Evolutionary conservation across 2,113 vertebrate genomes (phyloP), one percentile per base, ranked within the genome.

Genomic region (Platycercus adscitus): DNA sequence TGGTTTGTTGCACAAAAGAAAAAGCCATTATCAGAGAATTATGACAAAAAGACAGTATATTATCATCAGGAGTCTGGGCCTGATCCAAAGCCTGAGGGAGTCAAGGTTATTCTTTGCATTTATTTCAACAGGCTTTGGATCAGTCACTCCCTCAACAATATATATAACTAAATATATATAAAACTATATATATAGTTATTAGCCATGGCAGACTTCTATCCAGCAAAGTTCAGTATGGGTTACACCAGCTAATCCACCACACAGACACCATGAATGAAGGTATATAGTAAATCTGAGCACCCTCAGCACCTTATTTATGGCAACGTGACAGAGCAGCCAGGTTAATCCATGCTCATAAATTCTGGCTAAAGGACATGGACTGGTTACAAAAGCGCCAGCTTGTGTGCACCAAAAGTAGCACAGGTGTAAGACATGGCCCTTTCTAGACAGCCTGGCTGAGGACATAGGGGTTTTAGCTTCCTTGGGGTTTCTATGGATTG

Each of bases 51-150:
- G 33, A n/a, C 33, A 50, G 46, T 28, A 65, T 53, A 63, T 65
- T 80, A 82, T 47, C 58, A 70, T 19, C 46, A 53, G 19, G 25
- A 90, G 47, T 63, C 64, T 93, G 81, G 70, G 77, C 35, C 71
- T 91, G 55, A 79, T 82, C 70, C 81, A 95, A 89, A 94, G 70
- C 41, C 76, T 23, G 4, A 39, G 82, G 82, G 65, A 97, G 80
- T 84, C 65, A 93, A 91, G 14, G 58, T 63, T 79, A 72, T 80
- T 81, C 79, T 77, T 93, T 43, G 19, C 94, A 44, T 87, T 81
- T 78, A 56, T 86, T 91, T 84, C 76, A 81, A 72, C 21, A 64
- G 60, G 28, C 68, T 86, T 88, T 86, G 79, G 28, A 88, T 81
- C 79, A 71, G 77, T 91, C 77, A 43, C 52, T 86, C 72, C 65